Evolutionary conservation across 2,113 vertebrate species (phyloP), one percentile per base, ranked within the genome.

Genomic region (Heloderma charlesbogerti): DNA sequence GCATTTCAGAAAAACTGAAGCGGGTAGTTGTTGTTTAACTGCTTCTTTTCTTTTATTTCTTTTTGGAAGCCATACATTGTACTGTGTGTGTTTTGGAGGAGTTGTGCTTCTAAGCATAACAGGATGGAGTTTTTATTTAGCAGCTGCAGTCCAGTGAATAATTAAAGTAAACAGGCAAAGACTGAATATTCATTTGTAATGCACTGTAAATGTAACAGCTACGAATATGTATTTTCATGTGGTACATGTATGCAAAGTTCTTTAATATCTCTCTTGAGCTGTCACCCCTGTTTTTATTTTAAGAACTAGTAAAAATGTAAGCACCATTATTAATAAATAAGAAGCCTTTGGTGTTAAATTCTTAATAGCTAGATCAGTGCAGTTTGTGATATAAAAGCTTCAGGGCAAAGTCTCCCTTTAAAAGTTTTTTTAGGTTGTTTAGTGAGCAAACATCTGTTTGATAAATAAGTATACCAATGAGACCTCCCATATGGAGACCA

Each of bases 121-220:
- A 88, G 31, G 82, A 85, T 18, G 10, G n/a, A 90, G 18, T 90
- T 89, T 25, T 90, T 79, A 79, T 84, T 92, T 88, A 94, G 78
- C 27, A 87, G 20, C 60, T 90, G 60, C 90, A 87, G 31, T 87
- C 45, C 37, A 77, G 71, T 2, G 67, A 60, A 75, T 80, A 91
- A 80, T 86, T 87, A 93, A 87, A 66, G 31, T 77, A 83, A 85
- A 88, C 81, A 85, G 82, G 45, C 91, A 92, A 85, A 37, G 45
- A 82, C n/a, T 60, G 29, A 88, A 80, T 43, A 91, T 34, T 63
- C 74, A 31, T 40, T 31, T 88, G 87, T 60, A 67, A 90, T 78
- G 29, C 20, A 40, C 5, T 37, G 3, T 7, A 90, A 54, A 71
- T 90, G 37, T 18, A 89, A 85, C 51, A 84, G 89, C 18, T 92